Percentiles rank a stretch among this genome's conserved stretches.
Conservation (phyloP, 2,797 vertebrate species). For the Parauchenoglanis ngamensis region DNA sequence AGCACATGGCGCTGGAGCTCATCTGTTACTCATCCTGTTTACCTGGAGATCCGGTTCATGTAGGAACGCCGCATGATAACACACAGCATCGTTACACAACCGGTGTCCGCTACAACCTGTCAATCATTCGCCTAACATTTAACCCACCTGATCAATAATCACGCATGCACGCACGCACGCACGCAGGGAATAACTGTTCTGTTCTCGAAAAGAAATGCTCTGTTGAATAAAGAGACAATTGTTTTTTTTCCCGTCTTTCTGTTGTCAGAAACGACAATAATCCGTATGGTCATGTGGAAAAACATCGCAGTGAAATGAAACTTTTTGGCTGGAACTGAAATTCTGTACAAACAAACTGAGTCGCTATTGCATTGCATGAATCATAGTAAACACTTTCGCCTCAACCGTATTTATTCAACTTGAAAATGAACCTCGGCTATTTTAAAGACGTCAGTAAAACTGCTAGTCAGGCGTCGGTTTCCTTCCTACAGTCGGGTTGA, state of each 20-base stretch:
- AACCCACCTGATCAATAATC: conserved; percentile 18
- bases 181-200: conserved; percentile 16
- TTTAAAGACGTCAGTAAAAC: not conserved
- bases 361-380: not conserved
- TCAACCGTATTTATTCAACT: not conserved
- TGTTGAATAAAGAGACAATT: not conserved
- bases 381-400: not conserved
- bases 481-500: not conserved
- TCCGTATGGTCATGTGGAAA: not conserved
- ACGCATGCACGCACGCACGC: not conserved
- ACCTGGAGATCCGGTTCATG: conserved; percentile 9
- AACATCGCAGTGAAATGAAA: not conserved
- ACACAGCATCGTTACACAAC: not conserved
- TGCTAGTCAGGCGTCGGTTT: not conserved
- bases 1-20: not conserved
- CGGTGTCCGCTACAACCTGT: not conserved
- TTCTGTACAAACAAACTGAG: not conserved
- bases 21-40: conserved; percentile 24
- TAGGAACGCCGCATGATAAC: not conserved
- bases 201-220: conserved; percentile 36
- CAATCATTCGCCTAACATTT: conserved; percentile 3
- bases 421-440: not conserved
- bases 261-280: not conserved
- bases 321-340: not conserved
- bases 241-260: not conserved